These are phyloP conservation scores for Parus major DNA, from an alignment of 2,113 vertebrate species.

Conservation along the genomic window DNA sequence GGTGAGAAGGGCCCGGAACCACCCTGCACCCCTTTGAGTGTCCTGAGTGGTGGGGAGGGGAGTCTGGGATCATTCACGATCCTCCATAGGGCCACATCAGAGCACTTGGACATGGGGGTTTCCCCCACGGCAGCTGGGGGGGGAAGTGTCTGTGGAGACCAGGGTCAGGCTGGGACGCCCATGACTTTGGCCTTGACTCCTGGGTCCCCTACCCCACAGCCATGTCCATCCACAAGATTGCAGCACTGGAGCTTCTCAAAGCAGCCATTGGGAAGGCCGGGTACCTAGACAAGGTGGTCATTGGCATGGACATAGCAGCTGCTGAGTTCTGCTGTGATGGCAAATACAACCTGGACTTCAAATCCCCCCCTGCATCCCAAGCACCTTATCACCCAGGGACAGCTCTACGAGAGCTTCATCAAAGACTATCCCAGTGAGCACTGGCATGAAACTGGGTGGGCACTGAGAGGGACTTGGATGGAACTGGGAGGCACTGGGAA, in stretches of 20 bases:
- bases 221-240: not conserved
- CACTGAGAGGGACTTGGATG: not conserved
- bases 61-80: not conserved
- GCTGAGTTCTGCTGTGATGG: not conserved
- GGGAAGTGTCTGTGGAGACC: not conserved
- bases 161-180: not conserved
- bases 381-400: not conserved
- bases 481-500: not conserved
- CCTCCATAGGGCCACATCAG: not conserved
- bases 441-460: no score
- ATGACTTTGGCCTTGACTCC: not conserved
- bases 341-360: not conserved
- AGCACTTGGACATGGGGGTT: not conserved
- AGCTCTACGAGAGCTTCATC: not conserved
- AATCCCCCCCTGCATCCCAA: not conserved
- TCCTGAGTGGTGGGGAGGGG: not conserved
- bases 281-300: not conserved
- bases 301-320: not conserved
- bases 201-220: not conserved
- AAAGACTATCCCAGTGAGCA: not conserved
- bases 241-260: not conserved
- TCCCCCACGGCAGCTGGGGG: accelerated
- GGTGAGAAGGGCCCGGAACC: not conserved
- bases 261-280: not conserved
- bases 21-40: not conserved